These are phyloP conservation scores for Prolemur simus DNA, from an alignment of 2,113 vertebrate species.

Conservation along the genomic window DNA sequence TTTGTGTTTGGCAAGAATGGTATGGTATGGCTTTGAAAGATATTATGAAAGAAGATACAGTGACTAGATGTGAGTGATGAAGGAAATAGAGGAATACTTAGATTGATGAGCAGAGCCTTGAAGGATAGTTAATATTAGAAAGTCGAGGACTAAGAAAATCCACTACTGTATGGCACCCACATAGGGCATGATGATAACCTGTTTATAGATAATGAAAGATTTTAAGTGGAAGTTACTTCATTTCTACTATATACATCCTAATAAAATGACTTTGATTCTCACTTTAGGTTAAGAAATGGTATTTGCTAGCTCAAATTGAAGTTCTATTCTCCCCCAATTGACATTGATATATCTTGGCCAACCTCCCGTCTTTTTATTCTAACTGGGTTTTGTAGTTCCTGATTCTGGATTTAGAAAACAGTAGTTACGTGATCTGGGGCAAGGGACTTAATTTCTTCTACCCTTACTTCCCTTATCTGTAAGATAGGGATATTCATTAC, in stretches of 20 bases:
- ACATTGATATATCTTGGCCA: neutral
- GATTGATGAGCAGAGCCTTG: neutral
- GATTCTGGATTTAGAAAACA: neutral
- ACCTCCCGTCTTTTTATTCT: conserved; percentile 13
- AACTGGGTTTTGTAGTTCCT: neutral
- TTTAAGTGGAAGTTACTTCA: neutral
- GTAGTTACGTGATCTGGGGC: neutral
- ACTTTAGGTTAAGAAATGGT: neutral
- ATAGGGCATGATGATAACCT: neutral
- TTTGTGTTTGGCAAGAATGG: neutral
- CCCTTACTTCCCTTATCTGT: neutral
- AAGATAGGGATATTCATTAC: neutral
- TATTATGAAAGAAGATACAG: neutral
- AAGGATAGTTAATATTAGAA: neutral
- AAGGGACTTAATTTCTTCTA: neutral
- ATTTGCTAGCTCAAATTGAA: neutral
- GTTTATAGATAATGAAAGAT: neutral
- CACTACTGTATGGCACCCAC: neutral
- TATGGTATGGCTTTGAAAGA: neutral
- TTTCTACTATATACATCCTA: neutral
- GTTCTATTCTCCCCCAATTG: neutral
- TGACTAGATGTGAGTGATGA: neutral
- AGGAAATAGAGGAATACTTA: neutral
- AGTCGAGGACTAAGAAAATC: neutral
- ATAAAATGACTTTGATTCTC: neutral